Base-by-base conservation (phyloP, 2,888 invertebrate genomes). In the Trichogramma evanescens region DNA sequence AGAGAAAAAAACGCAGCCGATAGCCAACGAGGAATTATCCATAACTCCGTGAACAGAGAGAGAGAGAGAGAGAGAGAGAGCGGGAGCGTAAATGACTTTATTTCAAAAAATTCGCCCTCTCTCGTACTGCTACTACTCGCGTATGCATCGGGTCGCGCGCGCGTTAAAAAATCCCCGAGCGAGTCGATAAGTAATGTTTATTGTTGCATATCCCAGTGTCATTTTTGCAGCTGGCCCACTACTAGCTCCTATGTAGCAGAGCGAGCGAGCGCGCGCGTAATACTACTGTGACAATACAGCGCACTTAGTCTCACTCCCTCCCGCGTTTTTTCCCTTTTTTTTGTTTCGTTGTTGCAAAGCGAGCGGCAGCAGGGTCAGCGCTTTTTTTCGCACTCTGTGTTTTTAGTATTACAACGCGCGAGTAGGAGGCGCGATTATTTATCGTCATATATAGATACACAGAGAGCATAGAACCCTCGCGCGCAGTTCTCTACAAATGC, bases 101-200 rank as follows among this genome's bases (percentile, higher is more conserved):
- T 76, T 73, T 74, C 72, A 72, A 76, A 76, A 76, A 75, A 75
- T 69, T 71, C 70, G 72, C 71, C 72, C 76, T 75, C 75, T 74
- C 69, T 65, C 66, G 66, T 67, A 64, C 65, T 54, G 60, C 53
- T 62, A 65, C 61, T 53, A 68, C 66, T 64, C 63, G 61, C 68
- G 66, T 1, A 9, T 38, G 4, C 44, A n/a, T 4, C 50, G 52
- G 58, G 64, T 61, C 65, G 60, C 54, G 55, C 70, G 68, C 68
- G 70, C 73, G 76, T 73, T 74, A 75, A 73, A 74, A 74, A 74
- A 72, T 72, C 72, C 26, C 26, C 26, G 26, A 26, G 26, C 69
- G 65, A 68, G 68, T 69, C 76, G 74, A 77, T 77, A 77, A 77
- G 76, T 77, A 76, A 77, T 77, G 77, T 76, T 77, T 76, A 77